These are phyloP conservation scores for Percopsis transmontana DNA, from an alignment of 2,113 vertebrate species.

Conservation along the genomic window DNA sequence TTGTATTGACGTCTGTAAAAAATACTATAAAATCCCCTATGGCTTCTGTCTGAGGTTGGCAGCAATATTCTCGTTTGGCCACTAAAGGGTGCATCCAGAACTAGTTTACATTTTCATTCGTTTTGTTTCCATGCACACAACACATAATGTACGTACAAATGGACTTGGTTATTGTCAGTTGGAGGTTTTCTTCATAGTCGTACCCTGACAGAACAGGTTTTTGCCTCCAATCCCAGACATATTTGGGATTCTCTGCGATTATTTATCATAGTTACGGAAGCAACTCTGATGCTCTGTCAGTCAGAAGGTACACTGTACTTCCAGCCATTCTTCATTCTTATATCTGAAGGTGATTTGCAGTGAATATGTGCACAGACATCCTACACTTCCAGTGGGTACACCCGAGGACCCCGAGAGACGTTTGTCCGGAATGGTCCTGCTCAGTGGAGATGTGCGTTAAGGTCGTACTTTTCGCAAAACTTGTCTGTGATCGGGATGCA, in stretches of 20 bases:
- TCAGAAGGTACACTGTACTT: not conserved
- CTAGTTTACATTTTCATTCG: not conserved
- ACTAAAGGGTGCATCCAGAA: conserved; percentile 22
- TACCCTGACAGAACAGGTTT: conserved; percentile 1
- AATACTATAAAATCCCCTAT: not conserved
- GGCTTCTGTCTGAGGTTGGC: not conserved
- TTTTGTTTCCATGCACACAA: conserved; percentile 4
- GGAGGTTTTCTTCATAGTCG: conserved; percentile 1
- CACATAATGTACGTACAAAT: not conserved
- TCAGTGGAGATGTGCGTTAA: conserved; percentile 94
- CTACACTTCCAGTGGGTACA: not conserved
- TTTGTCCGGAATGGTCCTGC: not conserved
- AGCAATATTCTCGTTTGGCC: conserved; percentile 8
- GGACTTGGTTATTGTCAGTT: conserved; percentile 16
- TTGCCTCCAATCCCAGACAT: not conserved
- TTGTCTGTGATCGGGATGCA: conserved; percentile 99
- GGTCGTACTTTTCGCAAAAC: conserved; percentile 94
- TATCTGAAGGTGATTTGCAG: not conserved
- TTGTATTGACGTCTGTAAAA: conserved; percentile 44
- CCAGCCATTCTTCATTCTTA: not conserved
- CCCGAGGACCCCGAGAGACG: not conserved
- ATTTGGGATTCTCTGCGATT: not conserved
- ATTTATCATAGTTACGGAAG: conserved; percentile 12
- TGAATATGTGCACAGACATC: not conserved
- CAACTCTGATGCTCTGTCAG: not conserved